Base-by-base conservation (phyloP, 2,113 vertebrate species). In the Chaetops frenatus region DNA sequence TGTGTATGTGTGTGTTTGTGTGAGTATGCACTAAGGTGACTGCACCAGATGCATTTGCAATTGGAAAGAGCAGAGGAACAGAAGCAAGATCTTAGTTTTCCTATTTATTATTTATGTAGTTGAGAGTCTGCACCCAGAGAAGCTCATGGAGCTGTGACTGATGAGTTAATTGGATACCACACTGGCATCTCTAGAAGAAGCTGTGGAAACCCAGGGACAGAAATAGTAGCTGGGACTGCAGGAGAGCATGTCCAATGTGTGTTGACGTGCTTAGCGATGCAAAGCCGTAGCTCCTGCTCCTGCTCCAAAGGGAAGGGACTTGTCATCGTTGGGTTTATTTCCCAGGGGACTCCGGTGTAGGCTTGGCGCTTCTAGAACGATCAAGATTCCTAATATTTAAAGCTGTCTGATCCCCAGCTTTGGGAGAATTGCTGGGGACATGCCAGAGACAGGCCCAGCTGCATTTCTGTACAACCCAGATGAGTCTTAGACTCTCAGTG, bases 71-170 rank as follows among this genome's bases (percentile, higher is more conserved):
- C 44, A 33, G 83, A 71, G 81, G 53, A 86, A 62, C 58, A 66
- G 71, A 86, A 21, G 42, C 24, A 73, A 90, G 61, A 84, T 53
- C 64, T 89, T 95, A 72, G 70, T 92, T 95, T 71, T 73, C 85
- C 94, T 69, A 31, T 79, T 94, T 90, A 80, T 93, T 96, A 96
- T 91, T 97, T 73, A 62, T 92, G 70, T 33, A 77, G 88, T 66
- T 47, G 45, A 87, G 88, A 90, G 61, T 90, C 93, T 88, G 70
- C 82, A 79, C 74, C 83, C 86, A 91, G 51, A 54, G 47, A 86
- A 65, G 72, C 73, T 90, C 0, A 0, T 20, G 22, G 66, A 93
- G 70, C 65, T 90, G 85, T 72, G 45, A 77, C 88, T 62, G 92
- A 76, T 81, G 81, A 82, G 79, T 81, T 95, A 80, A 90, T 92